A percentile compares a stretch with the other conserved stretches of the same genome.
These are phyloP conservation scores for Megaleporinus macrocephalus DNA, from an alignment of 2,113 vertebrate species.

Conservation along the genomic window DNA sequence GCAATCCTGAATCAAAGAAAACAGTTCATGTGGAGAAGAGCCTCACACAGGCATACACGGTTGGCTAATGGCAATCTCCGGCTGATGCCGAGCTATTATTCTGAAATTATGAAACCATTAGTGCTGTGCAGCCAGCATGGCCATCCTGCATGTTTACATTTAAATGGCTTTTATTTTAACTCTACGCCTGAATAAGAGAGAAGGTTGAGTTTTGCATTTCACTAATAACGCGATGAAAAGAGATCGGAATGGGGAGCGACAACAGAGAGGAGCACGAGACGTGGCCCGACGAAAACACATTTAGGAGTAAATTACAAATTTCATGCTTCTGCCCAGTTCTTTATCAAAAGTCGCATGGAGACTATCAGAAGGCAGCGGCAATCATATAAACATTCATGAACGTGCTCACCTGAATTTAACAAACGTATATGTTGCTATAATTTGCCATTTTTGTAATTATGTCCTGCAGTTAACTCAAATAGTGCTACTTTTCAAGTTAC, in stretches of 20 bases:
- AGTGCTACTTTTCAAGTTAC: not conserved
- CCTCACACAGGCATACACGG: constrained; percentile 18
- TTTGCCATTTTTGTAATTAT: constrained; percentile 37
- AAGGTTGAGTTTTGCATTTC: constrained; percentile 70
- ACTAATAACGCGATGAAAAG: constrained; percentile 72
- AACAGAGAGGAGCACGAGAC: constrained; percentile 55
- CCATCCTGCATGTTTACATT: constrained; percentile 73
- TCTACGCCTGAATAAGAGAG: constrained; percentile 72
- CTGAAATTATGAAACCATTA: constrained; percentile 79
- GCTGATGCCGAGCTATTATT: constrained; percentile 73
- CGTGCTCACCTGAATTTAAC: constrained; percentile 48
- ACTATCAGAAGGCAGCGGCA: constrained; percentile 49
- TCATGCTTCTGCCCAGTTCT: constrained; percentile 62
- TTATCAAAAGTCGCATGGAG: constrained; percentile 55
- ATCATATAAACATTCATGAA: constrained; percentile 55
- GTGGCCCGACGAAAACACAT: constrained; percentile 66
- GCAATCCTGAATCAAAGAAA: constrained; percentile 41
- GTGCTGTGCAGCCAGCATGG: constrained; percentile 68
- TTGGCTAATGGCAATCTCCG: constrained; percentile 70
- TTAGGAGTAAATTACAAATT: constrained; percentile 72
- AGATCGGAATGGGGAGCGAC: constrained; percentile 66
- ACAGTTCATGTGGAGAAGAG: constrained; percentile 23
- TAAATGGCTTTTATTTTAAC: constrained; percentile 76
- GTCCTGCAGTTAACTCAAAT: constrained; percentile 43
- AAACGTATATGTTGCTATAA: constrained; percentile 49